Evolutionary conservation across 1,140 invertebrate genomes (phyloP), one percentile per base, ranked within the genome.

Genomic region (Magallana ariakensis): DNA sequence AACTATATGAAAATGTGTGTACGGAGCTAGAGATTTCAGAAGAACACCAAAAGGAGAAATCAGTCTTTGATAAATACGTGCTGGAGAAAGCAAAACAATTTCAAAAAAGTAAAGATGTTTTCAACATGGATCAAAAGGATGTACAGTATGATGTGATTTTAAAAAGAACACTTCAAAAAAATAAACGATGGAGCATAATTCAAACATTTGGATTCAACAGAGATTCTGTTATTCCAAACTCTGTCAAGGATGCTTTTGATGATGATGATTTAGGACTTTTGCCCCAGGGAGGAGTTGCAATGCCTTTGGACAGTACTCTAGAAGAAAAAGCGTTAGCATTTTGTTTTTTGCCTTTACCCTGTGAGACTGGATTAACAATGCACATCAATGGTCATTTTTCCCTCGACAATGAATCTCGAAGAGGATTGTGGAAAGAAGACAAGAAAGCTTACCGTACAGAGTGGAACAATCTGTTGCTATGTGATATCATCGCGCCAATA

Each of bases 331-430:
- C 85, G 8, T 91, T 89, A 80, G 89, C 90, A 9, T 94, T 92
- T 88, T 94, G 94, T 87, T 93, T 92, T 87, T 87, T 94, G 13
- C 94, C 94, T n/a, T 87, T 94, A 0, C 93, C 94, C n/a, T 85
- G 92, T 8, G 70, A 88, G 19, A 93, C 93, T 13, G 89, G 90
- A 16, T 83, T 94, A 16, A 93, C 93, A 15, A 87, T 93, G n/a
- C 90, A 94, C 80, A 89, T 94, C 10, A 93, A 94, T 91, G 94
- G 93, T 1, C 91, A 93, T 86, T 94, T 94, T 91, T 92, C 92
- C 55, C 80, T 94, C 15, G 93, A 93, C 82, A 90, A 92, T 86
- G 93, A 94, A 87, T 88, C 92, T n/a, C 89, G 93, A 83, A 87
- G 93, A 70, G 90, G 88, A 66, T 60, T 94, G 10, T 94, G 93